Evolutionary conservation across 64 coral and sea anemone genomes (phyloP).

Genomic region (Exaiptasia diaphana): DNA sequence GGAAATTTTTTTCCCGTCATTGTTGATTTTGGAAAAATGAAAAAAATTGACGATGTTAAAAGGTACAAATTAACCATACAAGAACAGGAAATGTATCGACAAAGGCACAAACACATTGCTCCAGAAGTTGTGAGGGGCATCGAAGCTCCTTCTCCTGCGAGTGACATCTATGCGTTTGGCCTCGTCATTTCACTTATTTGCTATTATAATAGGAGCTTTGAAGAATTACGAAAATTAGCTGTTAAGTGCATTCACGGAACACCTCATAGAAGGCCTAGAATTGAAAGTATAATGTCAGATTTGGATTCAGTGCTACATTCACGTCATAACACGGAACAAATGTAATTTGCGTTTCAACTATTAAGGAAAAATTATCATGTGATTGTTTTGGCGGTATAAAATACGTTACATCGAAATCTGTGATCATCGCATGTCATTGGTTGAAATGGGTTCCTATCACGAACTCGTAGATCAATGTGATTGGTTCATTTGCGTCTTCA

Average conservation of each 20-base stretch:
- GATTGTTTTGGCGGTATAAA: too few species aligned
- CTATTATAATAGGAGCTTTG: neutral
- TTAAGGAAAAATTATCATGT: too few species aligned
- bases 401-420: too few species aligned
- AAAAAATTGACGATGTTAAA: conserved; percentile 11
- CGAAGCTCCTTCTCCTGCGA: conserved; percentile 20
- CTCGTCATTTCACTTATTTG: conserved; percentile 15
- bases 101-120: conserved; percentile 44
- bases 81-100: conserved; percentile 40
- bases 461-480: too few species aligned
- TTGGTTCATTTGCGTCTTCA: too few species aligned
- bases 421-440: too few species aligned
- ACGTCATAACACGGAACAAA: too few species aligned
- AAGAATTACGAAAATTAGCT: neutral
- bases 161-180: conserved; percentile 44
- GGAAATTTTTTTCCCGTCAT: conserved; percentile 10
- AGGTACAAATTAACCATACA: neutral
- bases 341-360: too few species aligned
- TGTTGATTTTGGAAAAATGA: neutral
- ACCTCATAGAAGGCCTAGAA: neutral
- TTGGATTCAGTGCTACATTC: too few species aligned
- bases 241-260: neutral
- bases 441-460: too few species aligned
- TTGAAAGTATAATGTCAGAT: neutral
- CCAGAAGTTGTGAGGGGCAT: conserved; percentile 50